Percentiles rank a stretch among this genome's conserved stretches.
Evolutionary conservation across 2,888 invertebrate genomes (phyloP).

Genomic region (Unio pictorum): DNA sequence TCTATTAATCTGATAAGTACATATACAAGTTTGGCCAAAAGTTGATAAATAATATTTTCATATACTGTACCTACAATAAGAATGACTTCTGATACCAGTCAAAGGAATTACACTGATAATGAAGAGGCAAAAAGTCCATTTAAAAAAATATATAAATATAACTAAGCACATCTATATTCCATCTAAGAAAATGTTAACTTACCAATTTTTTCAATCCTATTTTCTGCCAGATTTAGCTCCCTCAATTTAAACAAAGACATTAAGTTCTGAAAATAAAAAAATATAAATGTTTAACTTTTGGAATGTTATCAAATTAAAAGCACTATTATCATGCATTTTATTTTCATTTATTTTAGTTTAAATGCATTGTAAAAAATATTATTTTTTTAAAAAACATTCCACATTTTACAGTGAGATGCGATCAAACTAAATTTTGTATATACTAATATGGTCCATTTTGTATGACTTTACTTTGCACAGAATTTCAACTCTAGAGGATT

Average conservation of each 20-base stretch:
- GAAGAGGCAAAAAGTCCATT: neutral
- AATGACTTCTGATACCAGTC: too few relatives aligned
- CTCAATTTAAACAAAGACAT: conserved; percentile 54
- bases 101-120: too few relatives aligned
- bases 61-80: too few relatives aligned
- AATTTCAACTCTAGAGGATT: neutral
- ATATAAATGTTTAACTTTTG: conserved; percentile 6
- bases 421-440: neutral
- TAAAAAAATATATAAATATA: neutral
- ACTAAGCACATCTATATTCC: neutral
- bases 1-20: too few relatives aligned
- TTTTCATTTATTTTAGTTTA: too few relatives aligned
- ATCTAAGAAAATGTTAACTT: conserved; percentile 19
- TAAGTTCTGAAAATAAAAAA: conserved; percentile 57
- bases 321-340: too few relatives aligned
- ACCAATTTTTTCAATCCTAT: conserved; percentile 68
- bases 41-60: too few relatives aligned
- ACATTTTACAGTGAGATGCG: too few relatives aligned
- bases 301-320: neutral
- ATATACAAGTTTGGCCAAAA: too few relatives aligned
- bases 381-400: too few relatives aligned
- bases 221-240: conserved; percentile 69
- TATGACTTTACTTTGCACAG: neutral
- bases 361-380: too few relatives aligned
- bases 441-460: neutral